Base-by-base conservation (phyloP, 1,140 invertebrate species). In the Pseudobourletiella spinata region DNA sequence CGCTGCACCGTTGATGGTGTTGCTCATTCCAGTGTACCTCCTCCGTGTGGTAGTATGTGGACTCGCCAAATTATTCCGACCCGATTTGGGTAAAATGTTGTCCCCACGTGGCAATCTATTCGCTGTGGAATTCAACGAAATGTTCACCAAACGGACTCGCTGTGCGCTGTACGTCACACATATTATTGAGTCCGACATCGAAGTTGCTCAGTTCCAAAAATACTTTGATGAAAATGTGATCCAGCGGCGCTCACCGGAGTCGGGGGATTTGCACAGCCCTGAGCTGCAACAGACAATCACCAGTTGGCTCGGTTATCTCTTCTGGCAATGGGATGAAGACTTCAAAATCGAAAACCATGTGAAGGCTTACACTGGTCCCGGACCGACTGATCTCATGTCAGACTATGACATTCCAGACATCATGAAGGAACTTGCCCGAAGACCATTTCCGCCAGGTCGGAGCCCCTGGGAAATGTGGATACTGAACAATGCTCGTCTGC, bases 381-480 rank as follows among this genome's bases (percentile, higher is more conserved):
- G 29, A 22, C 44, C 46, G 14, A 18, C 20, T 26, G 32, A 52
- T 14, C 29, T 16, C 1, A 50, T 52, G 6, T 35, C 51, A 0
- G 48, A 58, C 22, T 25, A 22, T 3, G 56, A 67, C 6, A 20
- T 67, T 16, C 3, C 22, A 30, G 35, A 42, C 1, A 63, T 67
- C 20, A 44, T 44, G 8, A 58, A 56, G 8, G 57, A 63, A 18
- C 22, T 63, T 0, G 55, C 57, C 3, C 32, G 46, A 20, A 55
- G 39, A 25, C 35, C 57, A 11, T 67, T 63, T 30, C 0, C 30
- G 6, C 14, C 30, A 11, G 44, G 46, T 1, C 22, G 25, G 18
- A 63, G 61, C 25, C 65, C 65, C 16, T 67, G 65, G 65, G 61
- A 67, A 54, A 48, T 63, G 26, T 25, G 63, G n/a, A 54, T 55